Conservation (phyloP, 2,797 vertebrate genomes). For the Smutsia gigantea region DNA sequence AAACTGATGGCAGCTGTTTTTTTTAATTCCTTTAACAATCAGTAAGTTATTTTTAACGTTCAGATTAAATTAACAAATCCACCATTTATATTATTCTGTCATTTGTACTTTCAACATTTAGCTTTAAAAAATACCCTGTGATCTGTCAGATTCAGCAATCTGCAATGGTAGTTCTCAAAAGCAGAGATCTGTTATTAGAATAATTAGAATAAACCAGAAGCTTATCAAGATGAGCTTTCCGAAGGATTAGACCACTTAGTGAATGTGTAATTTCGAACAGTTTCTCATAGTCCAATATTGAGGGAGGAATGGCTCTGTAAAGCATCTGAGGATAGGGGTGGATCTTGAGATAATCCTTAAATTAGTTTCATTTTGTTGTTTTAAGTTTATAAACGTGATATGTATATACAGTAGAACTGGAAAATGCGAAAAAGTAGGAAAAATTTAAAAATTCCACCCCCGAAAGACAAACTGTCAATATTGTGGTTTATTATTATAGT, state of each 20-base stretch:
- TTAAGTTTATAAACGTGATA: neutral
- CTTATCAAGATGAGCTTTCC: neutral
- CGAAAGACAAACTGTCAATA: neutral
- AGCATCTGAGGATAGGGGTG: neutral
- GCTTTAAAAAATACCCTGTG: neutral
- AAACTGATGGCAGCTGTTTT: neutral
- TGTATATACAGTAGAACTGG: neutral
- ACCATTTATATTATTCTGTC: neutral
- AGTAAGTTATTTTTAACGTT: conserved; percentile 29
- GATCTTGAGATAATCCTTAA: neutral
- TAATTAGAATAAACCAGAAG: neutral
- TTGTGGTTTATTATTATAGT: neutral
- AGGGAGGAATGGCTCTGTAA: neutral
- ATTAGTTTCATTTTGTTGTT: neutral
- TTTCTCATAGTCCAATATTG: neutral
- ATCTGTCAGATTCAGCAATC: neutral
- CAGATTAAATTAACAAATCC: neutral
- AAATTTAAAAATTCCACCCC: neutral
- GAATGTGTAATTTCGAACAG: neutral
- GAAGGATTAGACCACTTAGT: neutral
- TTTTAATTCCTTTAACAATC: neutral
- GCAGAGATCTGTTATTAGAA: neutral
- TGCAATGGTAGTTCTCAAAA: neutral
- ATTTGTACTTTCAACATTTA: neutral
- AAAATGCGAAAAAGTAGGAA: neutral